Evolutionary conservation across 1,140 invertebrate species (phyloP).

Genomic region (Dolichoris vasculosae): DNA sequence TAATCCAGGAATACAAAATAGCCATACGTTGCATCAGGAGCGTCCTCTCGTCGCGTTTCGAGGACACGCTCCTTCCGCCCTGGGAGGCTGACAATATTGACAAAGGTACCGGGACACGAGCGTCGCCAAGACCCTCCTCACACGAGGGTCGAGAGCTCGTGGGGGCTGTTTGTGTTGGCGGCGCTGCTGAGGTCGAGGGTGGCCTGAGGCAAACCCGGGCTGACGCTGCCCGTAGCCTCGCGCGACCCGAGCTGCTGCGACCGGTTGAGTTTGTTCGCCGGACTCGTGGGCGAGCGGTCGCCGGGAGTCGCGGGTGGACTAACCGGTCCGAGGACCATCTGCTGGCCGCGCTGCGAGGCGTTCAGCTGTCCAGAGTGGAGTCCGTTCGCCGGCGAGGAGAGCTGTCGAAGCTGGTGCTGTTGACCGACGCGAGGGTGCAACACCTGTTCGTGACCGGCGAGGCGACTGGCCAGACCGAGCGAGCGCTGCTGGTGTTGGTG

Average conservation of each 20-base stretch:
- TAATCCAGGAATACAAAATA: neutral
- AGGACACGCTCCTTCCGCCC: too few relatives aligned
- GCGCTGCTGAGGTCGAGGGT: constrained; percentile 81
- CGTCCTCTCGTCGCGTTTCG: too few relatives aligned
- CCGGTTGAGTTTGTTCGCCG: constrained; percentile 65
- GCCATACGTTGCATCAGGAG: neutral
- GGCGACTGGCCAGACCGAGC: neutral
- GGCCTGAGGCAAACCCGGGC: constrained; percentile 77
- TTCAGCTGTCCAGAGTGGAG: constrained; percentile 55
- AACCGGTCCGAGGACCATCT: constrained; percentile 67
- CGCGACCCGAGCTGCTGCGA: constrained; percentile 66
- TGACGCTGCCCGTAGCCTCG: constrained; percentile 78
- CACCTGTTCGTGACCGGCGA: constrained; percentile 16
- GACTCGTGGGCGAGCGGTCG: constrained; percentile 70
- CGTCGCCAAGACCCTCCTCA: constrained; percentile 43
- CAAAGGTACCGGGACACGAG: neutral
- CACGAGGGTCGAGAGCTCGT: constrained; percentile 81
- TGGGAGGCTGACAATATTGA: neutral
- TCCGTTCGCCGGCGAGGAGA: constrained; percentile 56
- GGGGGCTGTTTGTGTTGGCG: constrained; percentile 78
- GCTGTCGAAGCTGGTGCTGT: constrained; percentile 56
- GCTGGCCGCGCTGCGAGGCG: constrained; percentile 56
- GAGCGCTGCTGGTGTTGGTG: constrained; percentile 23
- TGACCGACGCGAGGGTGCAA: neutral
- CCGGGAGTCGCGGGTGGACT: constrained; percentile 69